Evolutionary conservation across 2,797 vertebrate genomes (phyloP).

Genomic region (Pteronotus mesoamericanus): DNA sequence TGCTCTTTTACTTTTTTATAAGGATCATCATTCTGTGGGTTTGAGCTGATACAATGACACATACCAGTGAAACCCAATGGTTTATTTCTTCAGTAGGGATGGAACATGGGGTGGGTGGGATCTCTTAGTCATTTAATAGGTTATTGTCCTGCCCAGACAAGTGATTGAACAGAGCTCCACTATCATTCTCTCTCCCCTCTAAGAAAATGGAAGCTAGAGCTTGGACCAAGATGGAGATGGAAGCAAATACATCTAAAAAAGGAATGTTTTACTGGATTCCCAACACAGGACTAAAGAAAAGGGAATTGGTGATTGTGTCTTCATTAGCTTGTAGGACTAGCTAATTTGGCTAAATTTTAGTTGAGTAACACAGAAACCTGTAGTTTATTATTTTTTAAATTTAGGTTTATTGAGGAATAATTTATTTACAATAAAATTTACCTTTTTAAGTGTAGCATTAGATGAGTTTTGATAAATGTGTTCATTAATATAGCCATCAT

Average conservation of each 20-base stretch:
- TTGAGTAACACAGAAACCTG: neutral
- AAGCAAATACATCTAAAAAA: neutral
- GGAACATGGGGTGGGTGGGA: neutral
- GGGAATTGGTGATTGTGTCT: neutral
- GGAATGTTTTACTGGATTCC: neutral
- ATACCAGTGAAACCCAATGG: neutral
- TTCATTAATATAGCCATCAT: neutral
- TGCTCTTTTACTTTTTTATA: neutral
- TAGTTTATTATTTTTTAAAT: neutral
- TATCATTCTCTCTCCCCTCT: neutral
- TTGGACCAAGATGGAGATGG: neutral
- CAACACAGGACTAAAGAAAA: neutral
- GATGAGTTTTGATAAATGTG: neutral
- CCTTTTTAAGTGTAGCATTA: neutral
- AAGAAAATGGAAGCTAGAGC: neutral
- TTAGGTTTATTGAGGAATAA: neutral
- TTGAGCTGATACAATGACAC: neutral
- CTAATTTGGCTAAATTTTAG: neutral
- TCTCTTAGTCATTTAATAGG: neutral
- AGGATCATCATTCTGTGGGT: neutral
- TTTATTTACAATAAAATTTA: neutral
- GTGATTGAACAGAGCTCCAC: neutral
- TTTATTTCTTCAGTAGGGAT: neutral
- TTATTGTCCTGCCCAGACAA: neutral
- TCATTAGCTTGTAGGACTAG: neutral